These are phyloP conservation scores for Panulirus ornatus DNA, from an alignment of 1,140 invertebrate genomes.

Conservation along the genomic window DNA sequence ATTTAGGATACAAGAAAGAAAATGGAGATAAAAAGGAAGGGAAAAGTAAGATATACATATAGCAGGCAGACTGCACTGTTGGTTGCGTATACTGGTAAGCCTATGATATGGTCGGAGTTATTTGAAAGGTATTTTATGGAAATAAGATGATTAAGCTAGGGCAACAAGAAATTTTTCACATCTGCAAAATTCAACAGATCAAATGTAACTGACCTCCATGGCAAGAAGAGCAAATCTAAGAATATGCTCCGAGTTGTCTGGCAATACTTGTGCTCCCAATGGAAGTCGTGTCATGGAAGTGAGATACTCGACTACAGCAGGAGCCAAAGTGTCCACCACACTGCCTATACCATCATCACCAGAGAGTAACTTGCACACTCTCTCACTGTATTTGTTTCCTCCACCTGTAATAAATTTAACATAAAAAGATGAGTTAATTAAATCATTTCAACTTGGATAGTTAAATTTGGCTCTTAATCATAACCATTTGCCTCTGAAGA, in stretches of 20 bases:
- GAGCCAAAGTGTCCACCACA: conserved; percentile 78
- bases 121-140: no score
- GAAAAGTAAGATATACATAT: neutral
- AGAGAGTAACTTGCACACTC: conserved; percentile 81
- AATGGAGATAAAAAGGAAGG: neutral
- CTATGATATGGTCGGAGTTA: no score
- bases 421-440: neutral
- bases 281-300: conserved; percentile 74
- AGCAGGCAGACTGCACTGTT: neutral
- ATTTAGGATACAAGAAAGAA: conserved; percentile 15
- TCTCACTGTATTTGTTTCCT: conserved; percentile 80
- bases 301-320: conserved; percentile 80
- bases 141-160: no score
- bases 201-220: conserved; percentile 79
- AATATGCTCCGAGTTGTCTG: conserved; percentile 81
- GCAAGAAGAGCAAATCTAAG: conserved; percentile 83
- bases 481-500: no score
- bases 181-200: neutral
- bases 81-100: no score
- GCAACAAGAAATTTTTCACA: no score
- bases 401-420: conserved; percentile 74
- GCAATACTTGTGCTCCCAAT: conserved; percentile 77
- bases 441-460: no score
- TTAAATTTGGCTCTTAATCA: no score
- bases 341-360: conserved; percentile 80